Percentiles rank a stretch among this genome's conserved stretches.
Conservation (phyloP, 2,888 invertebrate species). For the Hoplodrina ambigua region DNA sequence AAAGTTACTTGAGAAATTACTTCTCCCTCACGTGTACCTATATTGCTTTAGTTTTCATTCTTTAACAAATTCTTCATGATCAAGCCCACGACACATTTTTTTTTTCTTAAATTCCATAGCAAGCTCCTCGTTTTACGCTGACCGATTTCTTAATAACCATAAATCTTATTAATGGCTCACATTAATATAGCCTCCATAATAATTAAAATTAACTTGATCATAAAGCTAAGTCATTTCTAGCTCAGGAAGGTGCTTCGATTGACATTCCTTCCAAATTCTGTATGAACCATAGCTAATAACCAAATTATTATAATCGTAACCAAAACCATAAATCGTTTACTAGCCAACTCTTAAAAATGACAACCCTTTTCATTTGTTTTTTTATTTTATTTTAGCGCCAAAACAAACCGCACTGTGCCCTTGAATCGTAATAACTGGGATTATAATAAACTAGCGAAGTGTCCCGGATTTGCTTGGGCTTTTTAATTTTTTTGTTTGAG, state of each 20-base stretch:
- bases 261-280: constrained; percentile 59
- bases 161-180: constrained; percentile 22
- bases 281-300: constrained; percentile 51
- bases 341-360: constrained; percentile 69
- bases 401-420: constrained; percentile 80
- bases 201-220: constrained; percentile 19
- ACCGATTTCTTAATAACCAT: constrained; percentile 8
- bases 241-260: constrained; percentile 30
- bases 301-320: constrained; percentile 53
- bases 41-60: background rate
- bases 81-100: background rate
- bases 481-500: background rate
- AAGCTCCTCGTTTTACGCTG: constrained; percentile 48
- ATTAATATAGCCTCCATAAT: constrained; percentile 1
- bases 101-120: background rate
- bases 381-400: constrained; percentile 67
- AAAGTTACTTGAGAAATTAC: no score
- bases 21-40: no score
- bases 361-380: constrained; percentile 77
- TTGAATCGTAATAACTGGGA: constrained; percentile 69
- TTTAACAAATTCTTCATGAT: background rate
- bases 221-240: constrained; percentile 23
- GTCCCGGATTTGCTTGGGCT: constrained; percentile 3
- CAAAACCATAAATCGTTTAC: constrained; percentile 67
- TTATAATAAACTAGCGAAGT: constrained; percentile 54